Percentiles rank a stretch among this genome's conserved stretches.
Conservation (phyloP, 2,113 vertebrate genomes). For the Larimichthys crocea region DNA sequence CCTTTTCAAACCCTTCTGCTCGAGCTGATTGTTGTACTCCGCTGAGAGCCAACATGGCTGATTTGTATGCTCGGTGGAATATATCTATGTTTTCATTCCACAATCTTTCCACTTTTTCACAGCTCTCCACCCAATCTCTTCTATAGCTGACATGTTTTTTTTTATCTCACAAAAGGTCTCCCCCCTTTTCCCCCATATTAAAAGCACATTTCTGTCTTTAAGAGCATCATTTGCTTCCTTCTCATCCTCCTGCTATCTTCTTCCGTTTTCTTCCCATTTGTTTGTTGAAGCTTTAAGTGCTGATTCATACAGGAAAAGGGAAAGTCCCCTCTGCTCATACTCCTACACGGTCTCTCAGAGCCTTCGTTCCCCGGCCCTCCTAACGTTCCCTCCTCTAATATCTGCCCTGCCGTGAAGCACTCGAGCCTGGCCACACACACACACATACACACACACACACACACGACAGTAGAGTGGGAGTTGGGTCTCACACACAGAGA, state of each 20-base stretch:
- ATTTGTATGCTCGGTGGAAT: conserved; percentile 32
- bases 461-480: conserved; percentile 55
- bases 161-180: conserved; percentile 37
- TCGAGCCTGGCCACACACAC: conserved; percentile 48
- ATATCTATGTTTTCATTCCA: conserved; percentile 42
- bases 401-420: conserved; percentile 51
- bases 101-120: conserved; percentile 39
- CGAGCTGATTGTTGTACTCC: conserved; percentile 42
- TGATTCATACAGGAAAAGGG: conserved; percentile 73
- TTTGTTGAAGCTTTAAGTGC: conserved; percentile 56
- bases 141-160: conserved; percentile 21
- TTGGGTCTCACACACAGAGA: conserved; percentile 55
- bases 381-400: conserved; percentile 52
- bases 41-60: conserved; percentile 43
- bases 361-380: conserved; percentile 27
- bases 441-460: conserved; percentile 24
- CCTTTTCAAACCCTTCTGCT: conserved; percentile 52
- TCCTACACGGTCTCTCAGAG: conserved; percentile 44
- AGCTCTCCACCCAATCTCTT: conserved; percentile 60
- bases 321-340: conserved; percentile 70
- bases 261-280: conserved; percentile 1
- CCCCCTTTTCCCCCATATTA: conserved; percentile 27
- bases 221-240: conserved; percentile 16
- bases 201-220: conserved; percentile 25
- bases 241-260: conserved; percentile 10